Evolutionary conservation across 1,140 invertebrate genomes (phyloP).

Genomic region (Wasmannia auropunctata): DNA sequence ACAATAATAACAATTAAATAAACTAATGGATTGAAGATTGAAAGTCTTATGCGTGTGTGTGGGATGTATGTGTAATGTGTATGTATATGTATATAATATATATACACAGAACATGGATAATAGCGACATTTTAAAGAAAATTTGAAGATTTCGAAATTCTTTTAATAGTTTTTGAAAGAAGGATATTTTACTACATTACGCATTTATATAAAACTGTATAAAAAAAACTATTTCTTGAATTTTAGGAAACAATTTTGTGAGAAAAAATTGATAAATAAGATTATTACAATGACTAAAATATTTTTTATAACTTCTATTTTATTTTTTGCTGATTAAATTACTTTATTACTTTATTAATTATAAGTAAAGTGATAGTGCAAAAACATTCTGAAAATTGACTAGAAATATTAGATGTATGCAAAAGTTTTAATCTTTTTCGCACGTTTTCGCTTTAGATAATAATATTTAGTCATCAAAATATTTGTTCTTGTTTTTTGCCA

Average conservation of each 20-base stretch:
- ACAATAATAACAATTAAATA: background rate
- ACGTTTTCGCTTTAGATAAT: too few relatives aligned
- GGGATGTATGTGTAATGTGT: too few relatives aligned
- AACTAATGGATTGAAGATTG: background rate
- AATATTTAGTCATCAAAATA: too few relatives aligned
- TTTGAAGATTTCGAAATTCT: background rate
- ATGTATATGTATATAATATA: too few relatives aligned
- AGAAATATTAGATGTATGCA: too few relatives aligned
- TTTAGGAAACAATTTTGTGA: background rate
- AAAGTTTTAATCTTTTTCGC: too few relatives aligned
- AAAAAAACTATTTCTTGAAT: background rate
- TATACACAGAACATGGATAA: too few relatives aligned
- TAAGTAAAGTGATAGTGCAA: background rate
- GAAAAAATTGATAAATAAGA: background rate
- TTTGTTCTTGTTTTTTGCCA: too few relatives aligned
- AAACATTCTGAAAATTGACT: background rate
- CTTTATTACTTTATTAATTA: background rate
- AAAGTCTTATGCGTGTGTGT: too few relatives aligned
- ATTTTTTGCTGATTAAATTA: background rate
- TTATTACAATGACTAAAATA: background rate
- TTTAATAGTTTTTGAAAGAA: background rate
- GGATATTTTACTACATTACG: background rate
- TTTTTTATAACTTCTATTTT: background rate
- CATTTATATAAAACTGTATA: background rate
- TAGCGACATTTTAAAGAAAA: background rate